A percentile compares a stretch with the other conserved stretches of the same genome.
Conservation (phyloP, 2,797 vertebrate genomes). For the Oryzias dopingdopingensis region DNA sequence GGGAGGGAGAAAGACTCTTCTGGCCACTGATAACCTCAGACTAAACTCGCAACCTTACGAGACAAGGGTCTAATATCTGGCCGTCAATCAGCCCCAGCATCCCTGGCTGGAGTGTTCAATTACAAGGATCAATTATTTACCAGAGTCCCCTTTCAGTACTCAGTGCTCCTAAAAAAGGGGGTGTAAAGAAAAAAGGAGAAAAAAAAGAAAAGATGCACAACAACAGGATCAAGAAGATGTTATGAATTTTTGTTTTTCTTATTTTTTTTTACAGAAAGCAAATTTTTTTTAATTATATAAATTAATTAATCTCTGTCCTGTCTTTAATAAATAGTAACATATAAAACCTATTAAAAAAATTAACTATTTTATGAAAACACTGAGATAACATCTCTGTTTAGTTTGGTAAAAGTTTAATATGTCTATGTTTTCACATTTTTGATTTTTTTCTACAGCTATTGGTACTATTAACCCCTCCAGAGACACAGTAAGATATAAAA, state of each 20-base stretch:
- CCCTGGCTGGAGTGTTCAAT: constrained; percentile 84
- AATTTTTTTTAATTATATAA: not conserved
- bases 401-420: no score
- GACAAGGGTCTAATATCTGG: constrained; percentile 84
- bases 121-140: constrained; percentile 86
- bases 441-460: no score
- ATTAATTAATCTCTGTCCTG: constrained; percentile 12
- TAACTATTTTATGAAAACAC: not conserved
- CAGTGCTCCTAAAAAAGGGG: constrained; percentile 72
- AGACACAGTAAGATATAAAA: no score
- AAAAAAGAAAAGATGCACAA: constrained; percentile 34
- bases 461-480: no score
- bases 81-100: constrained; percentile 82
- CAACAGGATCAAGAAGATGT: constrained; percentile 40
- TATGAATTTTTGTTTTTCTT: constrained; percentile 10
- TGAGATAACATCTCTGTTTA: no score
- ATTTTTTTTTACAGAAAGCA: constrained; percentile 11
- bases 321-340: not conserved
- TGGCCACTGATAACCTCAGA: constrained; percentile 84
- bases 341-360: no score
- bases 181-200: constrained; percentile 54
- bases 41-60: constrained; percentile 83
- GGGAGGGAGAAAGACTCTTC: constrained; percentile 76
- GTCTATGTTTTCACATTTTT: no score
- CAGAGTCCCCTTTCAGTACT: constrained; percentile 82